Percentiles rank a stretch among this genome's conserved stretches.
These are phyloP conservation scores for Strigops habroptila DNA, from an alignment of 2,113 vertebrate genomes.

Conservation along the genomic window DNA sequence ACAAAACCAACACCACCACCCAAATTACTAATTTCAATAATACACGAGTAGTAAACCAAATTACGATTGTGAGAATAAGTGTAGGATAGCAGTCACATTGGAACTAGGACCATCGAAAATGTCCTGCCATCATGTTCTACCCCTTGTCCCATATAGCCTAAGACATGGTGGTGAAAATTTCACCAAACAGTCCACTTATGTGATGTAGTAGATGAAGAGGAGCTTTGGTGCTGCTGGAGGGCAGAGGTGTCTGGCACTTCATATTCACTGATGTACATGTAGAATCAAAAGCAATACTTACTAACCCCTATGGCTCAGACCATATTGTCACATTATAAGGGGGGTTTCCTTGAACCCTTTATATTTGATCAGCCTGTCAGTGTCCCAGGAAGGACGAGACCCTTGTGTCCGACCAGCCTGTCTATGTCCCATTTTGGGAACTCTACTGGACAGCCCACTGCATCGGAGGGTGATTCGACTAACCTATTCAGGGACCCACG, in stretches of 20 bases:
- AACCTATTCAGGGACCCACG: background rate
- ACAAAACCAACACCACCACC: background rate
- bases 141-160: background rate
- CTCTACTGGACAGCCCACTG: background rate
- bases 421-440: background rate
- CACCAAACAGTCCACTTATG: background rate
- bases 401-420: background rate
- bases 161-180: background rate
- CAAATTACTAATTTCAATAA: background rate
- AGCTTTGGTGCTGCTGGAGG: background rate
- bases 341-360: background rate
- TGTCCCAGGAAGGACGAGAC: background rate
- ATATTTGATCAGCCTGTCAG: background rate
- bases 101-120: background rate
- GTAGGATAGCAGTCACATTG: background rate
- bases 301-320: background rate
- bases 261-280: background rate
- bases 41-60: background rate
- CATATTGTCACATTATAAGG: background rate
- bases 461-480: background rate
- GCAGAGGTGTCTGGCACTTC: background rate
- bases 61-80: background rate
- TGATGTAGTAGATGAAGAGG: background rate
- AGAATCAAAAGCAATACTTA: background rate
- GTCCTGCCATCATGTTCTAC: background rate